Percentiles rank a stretch among this genome's conserved stretches.
These are phyloP conservation scores for Sphaerophoria taeniata DNA, from an alignment of 2,888 invertebrate genomes.

Conservation along the genomic window DNA sequence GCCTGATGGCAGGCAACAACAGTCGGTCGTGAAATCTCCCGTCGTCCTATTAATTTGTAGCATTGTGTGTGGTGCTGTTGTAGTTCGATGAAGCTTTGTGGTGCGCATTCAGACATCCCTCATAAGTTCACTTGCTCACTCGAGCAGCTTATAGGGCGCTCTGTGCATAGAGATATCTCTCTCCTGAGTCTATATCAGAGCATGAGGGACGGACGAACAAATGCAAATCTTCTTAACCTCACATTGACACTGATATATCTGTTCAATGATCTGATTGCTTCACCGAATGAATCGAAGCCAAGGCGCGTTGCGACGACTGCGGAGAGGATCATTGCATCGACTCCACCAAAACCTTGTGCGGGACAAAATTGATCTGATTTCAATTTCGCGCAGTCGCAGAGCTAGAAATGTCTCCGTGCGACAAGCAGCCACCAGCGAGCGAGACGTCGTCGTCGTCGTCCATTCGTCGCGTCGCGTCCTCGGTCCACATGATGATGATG, in stretches of 20 bases:
- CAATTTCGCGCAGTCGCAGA: slow-evolving; percentile 73
- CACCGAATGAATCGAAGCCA: slow-evolving; percentile 61
- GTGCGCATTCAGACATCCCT: slow-evolving; percentile 73
- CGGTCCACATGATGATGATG: not conserved
- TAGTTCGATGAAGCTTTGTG: slow-evolving; percentile 70
- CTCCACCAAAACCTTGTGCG: slow-evolving; percentile 53
- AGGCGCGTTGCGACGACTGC: not conserved
- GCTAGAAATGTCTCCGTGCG: slow-evolving; percentile 71
- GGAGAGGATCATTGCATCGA: slow-evolving; percentile 54
- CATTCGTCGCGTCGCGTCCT: not conserved
- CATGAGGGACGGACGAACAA: slow-evolving; percentile 42
- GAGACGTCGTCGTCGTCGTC: not conserved
- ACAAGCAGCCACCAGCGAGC: slow-evolving; percentile 29
- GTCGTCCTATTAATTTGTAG: slow-evolving; percentile 79
- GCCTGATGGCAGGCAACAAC: slow-evolving; percentile 8
- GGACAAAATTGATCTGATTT: slow-evolving; percentile 72
- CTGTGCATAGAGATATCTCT: slow-evolving; percentile 18
- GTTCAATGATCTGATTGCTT: slow-evolving; percentile 74
- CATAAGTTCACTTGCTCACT: slow-evolving; percentile 71
- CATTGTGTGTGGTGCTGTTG: slow-evolving; percentile 71
- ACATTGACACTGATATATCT: slow-evolving; percentile 75
- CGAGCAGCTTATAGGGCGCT: slow-evolving; percentile 16
- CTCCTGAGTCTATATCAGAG: slow-evolving; percentile 76
- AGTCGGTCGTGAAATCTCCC: slow-evolving; percentile 81
- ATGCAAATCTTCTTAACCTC: slow-evolving; percentile 74